Conservation (phyloP, 2,797 vertebrate species). For the Schizopygopsis malacanthus region DNA sequence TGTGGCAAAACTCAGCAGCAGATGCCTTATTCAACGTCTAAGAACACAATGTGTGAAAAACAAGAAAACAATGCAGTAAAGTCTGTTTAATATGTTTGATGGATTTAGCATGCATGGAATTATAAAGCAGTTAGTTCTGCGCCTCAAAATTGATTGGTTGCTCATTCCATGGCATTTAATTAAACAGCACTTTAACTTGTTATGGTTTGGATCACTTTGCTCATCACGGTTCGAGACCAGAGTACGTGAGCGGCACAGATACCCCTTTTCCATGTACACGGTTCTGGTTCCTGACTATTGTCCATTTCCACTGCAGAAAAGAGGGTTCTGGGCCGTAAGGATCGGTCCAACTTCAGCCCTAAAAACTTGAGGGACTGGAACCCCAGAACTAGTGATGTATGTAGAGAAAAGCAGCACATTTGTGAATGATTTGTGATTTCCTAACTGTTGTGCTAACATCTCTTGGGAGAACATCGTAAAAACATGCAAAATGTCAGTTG, state of each 20-base stretch:
- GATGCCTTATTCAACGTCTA: conserved; percentile 73
- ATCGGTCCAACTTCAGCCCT: not conserved
- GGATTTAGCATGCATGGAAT: not conserved
- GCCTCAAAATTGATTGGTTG: not conserved
- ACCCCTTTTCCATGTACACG: not conserved
- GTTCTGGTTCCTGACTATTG: not conserved
- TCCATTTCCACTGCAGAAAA: not conserved
- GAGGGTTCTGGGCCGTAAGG: not conserved
- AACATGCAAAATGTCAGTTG: too few species aligned
- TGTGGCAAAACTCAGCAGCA: conserved; percentile 54
- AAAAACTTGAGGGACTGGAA: not conserved
- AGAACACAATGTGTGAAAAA: not conserved
- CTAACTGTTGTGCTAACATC: too few species aligned
- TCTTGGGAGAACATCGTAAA: too few species aligned
- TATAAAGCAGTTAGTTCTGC: not conserved
- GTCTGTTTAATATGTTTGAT: not conserved
- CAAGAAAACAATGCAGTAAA: not conserved
- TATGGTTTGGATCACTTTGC: not conserved
- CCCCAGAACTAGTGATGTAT: not conserved
- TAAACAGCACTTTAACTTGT: not conserved
- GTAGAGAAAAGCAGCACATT: not conserved
- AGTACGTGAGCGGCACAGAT: too few species aligned
- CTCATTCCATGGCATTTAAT: not conserved
- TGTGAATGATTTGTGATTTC: not conserved
- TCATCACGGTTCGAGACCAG: not conserved